Base-by-base conservation (phyloP, 2,797 vertebrate genomes). In the Halcyon chelicuti region DNA sequence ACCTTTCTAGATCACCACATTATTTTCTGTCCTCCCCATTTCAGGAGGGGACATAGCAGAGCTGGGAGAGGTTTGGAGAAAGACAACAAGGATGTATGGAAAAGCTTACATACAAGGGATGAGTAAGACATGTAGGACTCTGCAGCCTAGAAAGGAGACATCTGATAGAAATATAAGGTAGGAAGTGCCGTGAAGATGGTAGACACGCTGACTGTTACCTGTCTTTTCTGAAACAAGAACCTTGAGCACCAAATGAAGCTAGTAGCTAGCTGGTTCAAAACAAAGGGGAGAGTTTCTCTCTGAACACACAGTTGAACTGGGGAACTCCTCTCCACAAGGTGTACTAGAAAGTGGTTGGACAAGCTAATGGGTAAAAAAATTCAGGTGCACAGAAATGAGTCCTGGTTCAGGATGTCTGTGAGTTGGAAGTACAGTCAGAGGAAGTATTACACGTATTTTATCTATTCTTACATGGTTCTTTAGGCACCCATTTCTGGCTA, bases 321-420 rank as follows among this genome's bases (percentile, higher is more conserved):
- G 13, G 11, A 78, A 35, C 18, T 58, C 33, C n/a, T 51, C 75
- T 11, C 29, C 58, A 31, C 42, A 51, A 54, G 7, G 12, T 8
- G 1, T 83, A 13, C 16, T 58, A 37, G 15, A 81, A 23, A 17
- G 54, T 0, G 0, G 8, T 1, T 75, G n/a, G 15, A 87, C 33
- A 88, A 88, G 66, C 5, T 46, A 25, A 28, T 29, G 22, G 26
- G 46, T 31, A 57, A 88, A 70, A 83, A 81, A 54, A 74, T 7
- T 49, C 14, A 10, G 6, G 1, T 57, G 44, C 16, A 60, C 29
- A 75, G 49, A 86, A 91, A 31, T 16, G 10, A 39, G 7, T 81
- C 26, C 33, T 46, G 14, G 14, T 81, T 86, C 54, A 72, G 46
- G 18, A 77, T 54, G 22, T 28, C 12, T 9, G 10, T 22, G 31